phyloP scores from a whole-genome alignment of 2,797 vertebrate species.

The Myripristis jacobus region DNA sequence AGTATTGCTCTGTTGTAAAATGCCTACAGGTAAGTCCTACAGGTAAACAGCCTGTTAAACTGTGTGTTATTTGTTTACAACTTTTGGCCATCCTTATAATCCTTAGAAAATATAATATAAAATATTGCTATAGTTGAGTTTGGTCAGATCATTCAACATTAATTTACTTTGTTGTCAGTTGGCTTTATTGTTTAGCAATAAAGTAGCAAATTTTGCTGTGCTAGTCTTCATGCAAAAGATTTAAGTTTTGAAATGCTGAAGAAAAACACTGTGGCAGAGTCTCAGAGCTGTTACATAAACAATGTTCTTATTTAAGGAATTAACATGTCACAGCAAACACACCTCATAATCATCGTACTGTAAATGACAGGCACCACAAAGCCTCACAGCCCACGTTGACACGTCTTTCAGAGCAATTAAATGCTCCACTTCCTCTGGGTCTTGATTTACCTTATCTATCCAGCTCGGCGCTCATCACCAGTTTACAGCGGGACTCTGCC shows the following conservation, averaged over 20 bases:
- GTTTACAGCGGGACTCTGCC: conserved; percentile 63
- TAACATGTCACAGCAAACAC: conserved; percentile 73
- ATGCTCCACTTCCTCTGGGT: conserved; percentile 76
- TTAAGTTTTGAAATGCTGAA: background rate
- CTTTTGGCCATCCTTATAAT: too few species aligned
- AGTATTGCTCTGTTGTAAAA: too few species aligned
- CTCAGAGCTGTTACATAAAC: conserved; percentile 64
- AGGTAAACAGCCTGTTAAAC: too few species aligned
- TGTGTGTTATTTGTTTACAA: too few species aligned
- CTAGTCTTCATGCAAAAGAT: background rate
- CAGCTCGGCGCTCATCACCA: conserved; percentile 64
- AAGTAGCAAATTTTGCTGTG: background rate
- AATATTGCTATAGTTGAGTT: conserved; percentile 12
- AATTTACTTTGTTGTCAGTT: conserved; percentile 1
- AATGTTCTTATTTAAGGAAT: conserved; percentile 65
- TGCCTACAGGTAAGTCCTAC: too few species aligned
- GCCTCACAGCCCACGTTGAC: conserved; percentile 68
- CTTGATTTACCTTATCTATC: conserved; percentile 80
- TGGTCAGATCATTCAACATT: conserved; percentile 3
- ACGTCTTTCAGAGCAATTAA: conserved; percentile 79
- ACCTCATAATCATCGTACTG: conserved; percentile 70
- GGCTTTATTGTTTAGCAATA: background rate
- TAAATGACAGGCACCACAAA: conserved; percentile 75
- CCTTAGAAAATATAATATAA: too few species aligned
- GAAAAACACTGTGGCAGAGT: conserved; percentile 26